Percentiles rank a stretch among this genome's conserved stretches.
Conservation (phyloP, 1,140 invertebrate species). For the Ooceraea biroi region DNA sequence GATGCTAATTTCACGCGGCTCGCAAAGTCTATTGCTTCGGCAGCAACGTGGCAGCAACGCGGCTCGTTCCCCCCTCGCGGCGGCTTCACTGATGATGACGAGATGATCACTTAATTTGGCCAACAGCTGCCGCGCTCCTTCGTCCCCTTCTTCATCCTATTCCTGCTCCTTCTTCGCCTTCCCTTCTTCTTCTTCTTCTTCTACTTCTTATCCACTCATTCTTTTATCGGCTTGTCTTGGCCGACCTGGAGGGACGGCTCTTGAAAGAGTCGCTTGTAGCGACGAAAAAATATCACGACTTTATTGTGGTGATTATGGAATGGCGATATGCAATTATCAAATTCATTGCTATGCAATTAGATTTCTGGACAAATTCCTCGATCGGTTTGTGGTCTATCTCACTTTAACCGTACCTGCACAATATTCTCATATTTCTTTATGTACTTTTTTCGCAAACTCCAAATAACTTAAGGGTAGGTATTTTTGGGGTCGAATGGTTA, state of each 20-base stretch:
- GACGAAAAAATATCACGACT: slow-evolving; percentile 54
- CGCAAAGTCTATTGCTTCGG: slow-evolving; percentile 66
- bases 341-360: slow-evolving; percentile 39
- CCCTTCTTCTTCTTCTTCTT: slow-evolving; percentile 6
- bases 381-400: not conserved
- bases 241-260: slow-evolving; percentile 21
- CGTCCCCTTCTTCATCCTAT: slow-evolving; percentile 68
- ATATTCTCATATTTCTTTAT: not conserved
- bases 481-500: slow-evolving; percentile 61
- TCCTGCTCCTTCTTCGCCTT: slow-evolving; percentile 48
- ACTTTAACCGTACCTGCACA: not conserved
- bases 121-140: slow-evolving; percentile 84
- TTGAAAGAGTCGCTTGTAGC: slow-evolving; percentile 42
- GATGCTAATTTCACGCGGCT: slow-evolving; percentile 80
- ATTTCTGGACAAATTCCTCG: not conserved
- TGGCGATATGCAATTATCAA: slow-evolving; percentile 40
- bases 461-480: slow-evolving; percentile 61
- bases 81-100: slow-evolving; percentile 84
- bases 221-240: slow-evolving; percentile 59
- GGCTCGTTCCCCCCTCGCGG: slow-evolving; percentile 76
- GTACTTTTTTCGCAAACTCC: not conserved
- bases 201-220: slow-evolving; percentile 22
- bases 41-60: slow-evolving; percentile 68
- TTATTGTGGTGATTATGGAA: slow-evolving; percentile 34
- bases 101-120: slow-evolving; percentile 87